phyloP scores from a whole-genome alignment of 2,797 vertebrate genomes.

The Typhlichthys subterraneus region DNA sequence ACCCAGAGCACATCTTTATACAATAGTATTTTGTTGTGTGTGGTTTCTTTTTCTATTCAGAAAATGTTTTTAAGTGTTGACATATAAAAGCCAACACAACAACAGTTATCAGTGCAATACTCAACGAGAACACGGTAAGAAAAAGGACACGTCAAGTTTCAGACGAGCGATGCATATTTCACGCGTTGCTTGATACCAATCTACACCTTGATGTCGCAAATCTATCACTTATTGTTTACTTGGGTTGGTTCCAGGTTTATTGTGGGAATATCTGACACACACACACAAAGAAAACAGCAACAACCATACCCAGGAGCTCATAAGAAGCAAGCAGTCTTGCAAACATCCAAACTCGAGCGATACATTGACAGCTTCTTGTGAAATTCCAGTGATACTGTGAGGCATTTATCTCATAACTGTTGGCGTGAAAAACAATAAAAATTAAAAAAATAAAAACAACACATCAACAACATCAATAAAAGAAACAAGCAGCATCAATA shows the following conservation, averaged over 20 bases:
- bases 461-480: conserved; percentile 45
- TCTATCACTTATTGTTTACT: conserved; percentile 50
- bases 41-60: conserved; percentile 79
- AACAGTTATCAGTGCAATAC: conserved; percentile 93
- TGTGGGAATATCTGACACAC: conserved; percentile 50
- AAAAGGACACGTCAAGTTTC: conserved; percentile 80
- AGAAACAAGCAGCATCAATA: conserved; percentile 88
- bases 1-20: conserved; percentile 82
- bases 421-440: conserved; percentile 49
- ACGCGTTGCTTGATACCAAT: conserved; percentile 73
- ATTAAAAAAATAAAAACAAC: conserved; percentile 35
- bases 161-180: conserved; percentile 84
- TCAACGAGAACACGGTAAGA: conserved; percentile 51
- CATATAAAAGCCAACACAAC: conserved; percentile 77
- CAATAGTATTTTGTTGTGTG: conserved; percentile 81
- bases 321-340: conserved; percentile 43
- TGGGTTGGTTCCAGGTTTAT: conserved; percentile 60
- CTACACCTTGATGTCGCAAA: conserved; percentile 54
- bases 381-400: conserved; percentile 65
- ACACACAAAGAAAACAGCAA: conserved; percentile 21
- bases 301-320: conserved; percentile 22
- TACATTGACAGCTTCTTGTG: conserved; percentile 61
- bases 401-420: conserved; percentile 68
- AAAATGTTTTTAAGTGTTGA: conserved; percentile 78
- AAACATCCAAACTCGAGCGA: conserved; percentile 59